phyloP scores from a whole-genome alignment of 92 coral and sea anemone genomes.

The Heteractis magnifica region DNA sequence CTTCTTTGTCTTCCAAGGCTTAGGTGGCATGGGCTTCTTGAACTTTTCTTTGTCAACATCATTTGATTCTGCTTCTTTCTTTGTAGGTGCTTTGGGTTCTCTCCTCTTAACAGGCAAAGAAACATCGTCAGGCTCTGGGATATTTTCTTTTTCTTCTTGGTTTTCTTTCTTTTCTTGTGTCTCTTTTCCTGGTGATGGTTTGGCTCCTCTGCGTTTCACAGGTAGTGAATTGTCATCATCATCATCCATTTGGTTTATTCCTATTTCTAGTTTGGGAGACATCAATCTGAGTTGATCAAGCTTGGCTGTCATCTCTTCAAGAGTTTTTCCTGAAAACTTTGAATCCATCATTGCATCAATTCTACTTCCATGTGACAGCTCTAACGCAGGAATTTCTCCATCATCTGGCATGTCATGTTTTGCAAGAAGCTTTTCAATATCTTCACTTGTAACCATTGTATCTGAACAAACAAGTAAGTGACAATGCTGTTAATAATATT shows the following conservation, averaged over 20 bases:
- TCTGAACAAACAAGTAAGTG: constrained; percentile 27
- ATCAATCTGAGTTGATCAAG: constrained; percentile 19
- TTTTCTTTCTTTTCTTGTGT: not conserved
- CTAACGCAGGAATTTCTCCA: constrained; percentile 29
- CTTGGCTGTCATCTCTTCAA: constrained; percentile 27
- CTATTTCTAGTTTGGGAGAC: not conserved
- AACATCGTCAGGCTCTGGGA: constrained; percentile 16
- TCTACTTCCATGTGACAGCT: constrained; percentile 9
- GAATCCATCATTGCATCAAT: constrained; percentile 27
- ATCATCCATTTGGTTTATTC: not conserved
- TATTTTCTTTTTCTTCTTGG: constrained; percentile 6
- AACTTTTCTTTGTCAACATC: constrained; percentile 25
- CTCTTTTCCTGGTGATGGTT: constrained; percentile 2
- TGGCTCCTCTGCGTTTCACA: constrained; percentile 2
- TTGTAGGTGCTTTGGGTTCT: constrained; percentile 45
- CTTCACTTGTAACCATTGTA: constrained; percentile 71
- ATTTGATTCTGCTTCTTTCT: constrained; percentile 33
- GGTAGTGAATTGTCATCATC: constrained; percentile 19
- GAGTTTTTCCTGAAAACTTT: constrained; percentile 19
- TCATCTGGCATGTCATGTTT: constrained; percentile 58
- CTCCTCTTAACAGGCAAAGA: constrained; percentile 36
- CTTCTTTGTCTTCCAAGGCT: constrained; percentile 48
- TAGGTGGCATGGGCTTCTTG: constrained; percentile 48
- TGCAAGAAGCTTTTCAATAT: constrained; percentile 72
- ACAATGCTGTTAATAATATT: not conserved